Conservation (phyloP, 1,140 invertebrate species). For the Andricus grossulariae region DNA sequence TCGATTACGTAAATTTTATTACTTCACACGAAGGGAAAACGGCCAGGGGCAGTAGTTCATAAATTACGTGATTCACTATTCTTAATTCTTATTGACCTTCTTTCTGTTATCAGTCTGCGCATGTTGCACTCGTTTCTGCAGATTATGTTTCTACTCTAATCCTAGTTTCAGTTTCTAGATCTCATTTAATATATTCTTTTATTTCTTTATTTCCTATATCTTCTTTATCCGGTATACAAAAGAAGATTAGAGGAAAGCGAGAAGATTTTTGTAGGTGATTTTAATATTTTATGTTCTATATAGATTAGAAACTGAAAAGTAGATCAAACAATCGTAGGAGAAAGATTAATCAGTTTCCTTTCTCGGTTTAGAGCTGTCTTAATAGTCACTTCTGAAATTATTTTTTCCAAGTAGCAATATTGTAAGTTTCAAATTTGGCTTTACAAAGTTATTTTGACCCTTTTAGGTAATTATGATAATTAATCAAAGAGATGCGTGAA, state of each 20-base stretch:
- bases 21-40: conserved; percentile 20
- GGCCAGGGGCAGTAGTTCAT: conserved; percentile 26
- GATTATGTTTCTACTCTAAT: neutral
- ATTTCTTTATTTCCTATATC: neutral
- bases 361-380: neutral
- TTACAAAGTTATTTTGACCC: too few relatives aligned
- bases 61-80: conserved; percentile 9
- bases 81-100: conserved; percentile 9
- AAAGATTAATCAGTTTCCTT: conserved; percentile 16
- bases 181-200: neutral
- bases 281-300: conserved; percentile 1
- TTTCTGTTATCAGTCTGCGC: neutral
- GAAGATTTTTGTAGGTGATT: neutral
- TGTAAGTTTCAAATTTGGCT: too few relatives aligned
- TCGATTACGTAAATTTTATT: conserved; percentile 14
- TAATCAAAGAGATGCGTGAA: too few relatives aligned
- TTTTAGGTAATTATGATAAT: too few relatives aligned
- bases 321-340: conserved; percentile 6
- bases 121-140: neutral
- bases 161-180: conserved; percentile 1
- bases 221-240: neutral
- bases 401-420: too few relatives aligned
- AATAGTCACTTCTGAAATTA: too few relatives aligned
- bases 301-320: conserved; percentile 25
- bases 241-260: neutral